Base-by-base conservation (phyloP, 2,888 invertebrate genomes). In the Cistogaster globosa region DNA sequence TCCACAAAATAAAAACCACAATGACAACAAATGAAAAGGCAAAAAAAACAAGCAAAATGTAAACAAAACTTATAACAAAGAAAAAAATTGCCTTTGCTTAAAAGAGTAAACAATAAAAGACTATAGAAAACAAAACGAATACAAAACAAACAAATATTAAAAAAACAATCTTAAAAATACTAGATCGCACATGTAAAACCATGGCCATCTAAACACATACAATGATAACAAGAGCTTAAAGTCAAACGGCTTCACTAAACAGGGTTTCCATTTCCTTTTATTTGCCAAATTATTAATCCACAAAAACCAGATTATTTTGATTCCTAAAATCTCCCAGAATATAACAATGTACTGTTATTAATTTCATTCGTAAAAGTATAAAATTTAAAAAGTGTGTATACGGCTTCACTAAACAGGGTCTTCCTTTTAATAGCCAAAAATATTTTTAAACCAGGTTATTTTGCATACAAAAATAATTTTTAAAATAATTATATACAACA, bases 11-110 rank as follows among this genome's bases (percentile, higher is more conserved):
- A 67, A 18, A 67, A 38, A 51, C 16, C 74, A 58, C 53, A 67
- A 67, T 32, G 12, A 67, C 58, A 67, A 38, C 45, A 62, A 74
- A 48, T 16, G 16, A 57, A 67, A 72, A 32, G 18, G 42, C 9
- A 57, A 67, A 67, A n/a, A 14, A 9, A 36, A 48, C 8, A 60
- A 55, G 12, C 18, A 36, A 42, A 67, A 60, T 74, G 67, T 72
- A 80, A 80, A 80, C 80, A 80, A 80, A 74, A 45, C 51, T 55
- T 16, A 55, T 32, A n/a, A 53, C 32, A 38, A 62, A 68, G 58
- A 42, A 45, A 32, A n/a, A 26, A 26, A 32, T 48, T 60, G 53
- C 63, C 63, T 45, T n/a, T 36, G 32, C 20, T 9, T 26, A 36
- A 74, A 72, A 58, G 18, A 58, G 38, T 48, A 53, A 76, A 77